phyloP scores from a whole-genome alignment of 2,113 vertebrate species.

The Sigmodon hispidus region DNA sequence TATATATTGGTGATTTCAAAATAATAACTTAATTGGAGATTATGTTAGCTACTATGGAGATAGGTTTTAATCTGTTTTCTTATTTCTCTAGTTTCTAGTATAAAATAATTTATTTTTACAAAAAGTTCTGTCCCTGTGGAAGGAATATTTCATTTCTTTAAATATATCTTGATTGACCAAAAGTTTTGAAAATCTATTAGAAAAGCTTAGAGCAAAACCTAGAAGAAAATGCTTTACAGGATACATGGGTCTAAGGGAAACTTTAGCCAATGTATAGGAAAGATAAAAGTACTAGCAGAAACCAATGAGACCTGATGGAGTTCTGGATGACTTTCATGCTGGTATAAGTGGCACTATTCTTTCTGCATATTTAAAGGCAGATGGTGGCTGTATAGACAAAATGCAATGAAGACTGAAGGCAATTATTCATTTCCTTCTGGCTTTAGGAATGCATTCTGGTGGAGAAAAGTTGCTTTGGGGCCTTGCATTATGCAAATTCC shows the following conservation, averaged over 20 bases:
- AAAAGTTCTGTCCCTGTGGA: neutral
- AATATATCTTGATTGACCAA: slow-evolving; percentile 16
- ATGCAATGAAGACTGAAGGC: neutral
- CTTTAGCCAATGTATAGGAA: neutral
- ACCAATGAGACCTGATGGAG: neutral
- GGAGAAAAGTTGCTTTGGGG: slow-evolving; percentile 34
- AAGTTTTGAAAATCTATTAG: slow-evolving; percentile 32
- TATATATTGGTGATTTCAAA: neutral
- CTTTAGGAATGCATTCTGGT: slow-evolving; percentile 9
- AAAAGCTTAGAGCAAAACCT: slow-evolving; percentile 21
- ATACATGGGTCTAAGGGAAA: neutral
- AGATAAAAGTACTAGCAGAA: neutral
- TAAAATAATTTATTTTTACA: slow-evolving; percentile 24
- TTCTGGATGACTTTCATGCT: slow-evolving; percentile 24
- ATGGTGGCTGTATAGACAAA: slow-evolving; percentile 34
- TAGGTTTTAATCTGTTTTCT: neutral
- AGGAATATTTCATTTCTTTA: neutral
- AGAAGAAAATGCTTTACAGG: neutral
- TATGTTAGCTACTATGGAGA: neutral
- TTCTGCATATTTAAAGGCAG: slow-evolving; percentile 61
- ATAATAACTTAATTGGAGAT: neutral
- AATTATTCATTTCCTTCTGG: slow-evolving; percentile 37
- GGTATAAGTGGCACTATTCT: neutral
- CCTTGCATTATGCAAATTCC: slow-evolving; percentile 54
- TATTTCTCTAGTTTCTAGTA: slow-evolving; percentile 17